phyloP scores from a whole-genome alignment of 2,888 invertebrate species.

The Bibio marci region DNA sequence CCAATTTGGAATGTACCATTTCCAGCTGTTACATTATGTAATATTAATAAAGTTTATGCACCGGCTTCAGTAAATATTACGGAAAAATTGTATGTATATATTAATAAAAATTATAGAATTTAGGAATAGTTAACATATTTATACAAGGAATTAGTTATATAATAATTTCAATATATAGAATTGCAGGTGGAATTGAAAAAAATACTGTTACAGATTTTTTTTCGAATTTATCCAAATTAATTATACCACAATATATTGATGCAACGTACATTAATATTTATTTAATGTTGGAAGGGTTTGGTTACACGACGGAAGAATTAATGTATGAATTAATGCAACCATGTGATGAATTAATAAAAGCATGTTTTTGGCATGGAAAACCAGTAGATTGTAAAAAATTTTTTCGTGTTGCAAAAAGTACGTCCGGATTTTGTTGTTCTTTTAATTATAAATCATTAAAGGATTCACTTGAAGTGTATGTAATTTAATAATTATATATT shows the following conservation, averaged over 20 bases:
- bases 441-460: slow-evolving; percentile 17
- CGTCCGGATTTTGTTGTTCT: slow-evolving; percentile 18
- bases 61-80: slow-evolving; percentile 29
- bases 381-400: slow-evolving; percentile 15
- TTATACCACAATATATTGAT: slow-evolving; percentile 4
- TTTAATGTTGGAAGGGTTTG: not conserved
- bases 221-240: slow-evolving; percentile 13
- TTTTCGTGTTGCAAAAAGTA: slow-evolving; percentile 16
- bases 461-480: not conserved
- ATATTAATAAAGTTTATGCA: slow-evolving; percentile 38
- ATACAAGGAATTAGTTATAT: too few species aligned
- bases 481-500: too few species aligned
- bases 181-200: slow-evolving; percentile 4
- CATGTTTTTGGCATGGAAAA: slow-evolving; percentile 15
- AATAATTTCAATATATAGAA: slow-evolving; percentile 2
- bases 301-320: not conserved
- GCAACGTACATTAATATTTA: not conserved
- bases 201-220: slow-evolving; percentile 14
- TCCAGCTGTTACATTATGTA: slow-evolving; percentile 44
- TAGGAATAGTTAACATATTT: not conserved
- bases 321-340: slow-evolving; percentile 18
- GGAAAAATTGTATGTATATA: slow-evolving; percentile 32
- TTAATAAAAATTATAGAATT: not conserved
- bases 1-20: slow-evolving; percentile 45
- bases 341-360: slow-evolving; percentile 14